Evolutionary conservation across 2,797 vertebrate species (phyloP).

Genomic region (Platalea minor): DNA sequence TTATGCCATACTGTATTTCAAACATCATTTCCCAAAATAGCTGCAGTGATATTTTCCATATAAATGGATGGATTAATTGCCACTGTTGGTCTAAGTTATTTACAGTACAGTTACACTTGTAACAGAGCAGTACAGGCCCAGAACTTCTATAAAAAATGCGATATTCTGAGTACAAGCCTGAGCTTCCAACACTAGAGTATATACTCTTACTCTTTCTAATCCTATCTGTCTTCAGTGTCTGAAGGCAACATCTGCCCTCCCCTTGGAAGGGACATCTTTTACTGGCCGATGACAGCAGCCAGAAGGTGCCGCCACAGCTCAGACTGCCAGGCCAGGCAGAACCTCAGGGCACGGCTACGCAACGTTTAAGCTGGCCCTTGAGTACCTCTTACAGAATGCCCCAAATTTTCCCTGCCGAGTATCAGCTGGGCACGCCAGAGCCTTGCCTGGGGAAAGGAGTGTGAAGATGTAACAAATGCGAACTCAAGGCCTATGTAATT

Average conservation of each 20-base stretch:
- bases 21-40: neutral
- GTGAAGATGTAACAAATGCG: fast-evolving
- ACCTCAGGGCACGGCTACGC: neutral
- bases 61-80: neutral
- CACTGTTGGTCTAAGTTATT: neutral
- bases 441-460: neutral
- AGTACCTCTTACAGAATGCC: neutral
- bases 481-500: neutral
- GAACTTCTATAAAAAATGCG: neutral
- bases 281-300: neutral
- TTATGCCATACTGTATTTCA: neutral
- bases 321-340: neutral
- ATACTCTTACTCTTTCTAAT: neutral
- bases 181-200: neutral
- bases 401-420: neutral
- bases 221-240: neutral
- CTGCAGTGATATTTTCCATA: neutral
- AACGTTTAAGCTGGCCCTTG: neutral
- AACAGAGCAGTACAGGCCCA: neutral
- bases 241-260: neutral
- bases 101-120: neutral
- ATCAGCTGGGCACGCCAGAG: neutral
- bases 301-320: neutral
- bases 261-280: neutral
- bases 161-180: neutral